These are phyloP conservation scores for Heteromurus nitidus DNA, from an alignment of 2,888 invertebrate genomes.

Conservation along the genomic window DNA sequence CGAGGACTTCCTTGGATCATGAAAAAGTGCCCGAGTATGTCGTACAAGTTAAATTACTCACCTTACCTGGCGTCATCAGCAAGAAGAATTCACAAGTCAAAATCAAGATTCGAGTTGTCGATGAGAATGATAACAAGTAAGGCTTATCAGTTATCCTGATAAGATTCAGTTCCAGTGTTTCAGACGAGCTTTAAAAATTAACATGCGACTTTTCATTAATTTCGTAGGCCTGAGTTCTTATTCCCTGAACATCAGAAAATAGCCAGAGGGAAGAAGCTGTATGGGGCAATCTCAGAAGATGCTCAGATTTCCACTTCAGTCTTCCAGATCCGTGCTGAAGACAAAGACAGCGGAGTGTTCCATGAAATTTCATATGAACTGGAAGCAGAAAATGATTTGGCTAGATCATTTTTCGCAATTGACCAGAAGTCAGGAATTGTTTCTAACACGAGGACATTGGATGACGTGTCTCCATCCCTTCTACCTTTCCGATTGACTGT, in stretches of 20 bases:
- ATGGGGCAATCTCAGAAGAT: conserved; percentile 85
- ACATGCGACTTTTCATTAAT: background rate
- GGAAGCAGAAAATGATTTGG: conserved; percentile 76
- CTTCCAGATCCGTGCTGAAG: conserved; percentile 88
- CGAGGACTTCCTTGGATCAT: conserved; percentile 81
- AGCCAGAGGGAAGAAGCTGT: conserved; percentile 82
- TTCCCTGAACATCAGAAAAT: conserved; percentile 81
- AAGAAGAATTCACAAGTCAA: conserved; percentile 83
- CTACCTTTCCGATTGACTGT: conserved; percentile 86
- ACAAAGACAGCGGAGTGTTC: conserved; percentile 88
- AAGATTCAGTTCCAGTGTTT: too few species aligned
- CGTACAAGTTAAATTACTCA: conserved; percentile 85
- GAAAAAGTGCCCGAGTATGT: conserved; percentile 80
- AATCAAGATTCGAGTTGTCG: conserved; percentile 86
- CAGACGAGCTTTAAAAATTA: background rate
- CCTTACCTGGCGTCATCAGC: conserved; percentile 87
- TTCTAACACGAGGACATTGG: conserved; percentile 84
- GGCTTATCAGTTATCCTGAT: too few species aligned
- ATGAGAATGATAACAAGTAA: conserved; percentile 89
- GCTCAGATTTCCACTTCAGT: conserved; percentile 85
- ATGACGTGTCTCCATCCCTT: conserved; percentile 80
- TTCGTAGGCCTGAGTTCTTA: conserved; percentile 82
- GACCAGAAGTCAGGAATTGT: conserved; percentile 86
- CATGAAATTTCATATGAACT: conserved; percentile 84
- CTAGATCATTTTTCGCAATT: conserved; percentile 83